phyloP scores from a whole-genome alignment of 64 coral and sea anemone genomes.

The Montipora foliosa region DNA sequence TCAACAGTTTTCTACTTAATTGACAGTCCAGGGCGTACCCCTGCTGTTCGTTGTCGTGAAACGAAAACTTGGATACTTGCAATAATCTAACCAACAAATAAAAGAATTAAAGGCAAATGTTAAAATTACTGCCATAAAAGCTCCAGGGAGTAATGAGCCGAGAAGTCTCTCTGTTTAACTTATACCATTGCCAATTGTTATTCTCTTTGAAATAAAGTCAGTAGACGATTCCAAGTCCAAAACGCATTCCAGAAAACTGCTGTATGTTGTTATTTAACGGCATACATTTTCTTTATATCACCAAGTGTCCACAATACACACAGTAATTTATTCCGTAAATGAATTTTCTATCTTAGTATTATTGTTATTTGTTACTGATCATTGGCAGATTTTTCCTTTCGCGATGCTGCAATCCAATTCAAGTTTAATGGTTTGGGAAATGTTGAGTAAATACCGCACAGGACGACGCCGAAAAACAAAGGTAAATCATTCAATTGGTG shows the following conservation, averaged over 20 bases:
- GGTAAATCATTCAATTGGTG: neutral
- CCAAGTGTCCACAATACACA: neutral
- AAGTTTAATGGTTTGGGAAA: neutral
- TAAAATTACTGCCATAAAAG: too few species aligned
- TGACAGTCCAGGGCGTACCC: neutral
- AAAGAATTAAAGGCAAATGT: too few species aligned
- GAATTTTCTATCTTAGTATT: neutral
- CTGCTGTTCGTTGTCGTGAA: too few species aligned
- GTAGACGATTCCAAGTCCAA: neutral
- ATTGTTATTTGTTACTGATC: neutral
- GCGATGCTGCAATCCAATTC: neutral
- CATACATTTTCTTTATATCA: too few species aligned
- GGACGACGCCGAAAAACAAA: neutral
- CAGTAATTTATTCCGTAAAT: neutral
- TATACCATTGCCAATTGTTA: too few species aligned
- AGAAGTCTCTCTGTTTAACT: too few species aligned
- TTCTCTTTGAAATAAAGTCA: too few species aligned
- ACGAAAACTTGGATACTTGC: too few species aligned
- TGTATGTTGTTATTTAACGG: neutral
- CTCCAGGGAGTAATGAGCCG: too few species aligned
- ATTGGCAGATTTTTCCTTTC: neutral
- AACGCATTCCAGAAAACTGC: neutral
- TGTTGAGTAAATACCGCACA: neutral
- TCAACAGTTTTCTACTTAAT: neutral
- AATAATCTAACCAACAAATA: too few species aligned